Base-by-base conservation (phyloP, 2,888 invertebrate species). In the Panopea generosa region DNA sequence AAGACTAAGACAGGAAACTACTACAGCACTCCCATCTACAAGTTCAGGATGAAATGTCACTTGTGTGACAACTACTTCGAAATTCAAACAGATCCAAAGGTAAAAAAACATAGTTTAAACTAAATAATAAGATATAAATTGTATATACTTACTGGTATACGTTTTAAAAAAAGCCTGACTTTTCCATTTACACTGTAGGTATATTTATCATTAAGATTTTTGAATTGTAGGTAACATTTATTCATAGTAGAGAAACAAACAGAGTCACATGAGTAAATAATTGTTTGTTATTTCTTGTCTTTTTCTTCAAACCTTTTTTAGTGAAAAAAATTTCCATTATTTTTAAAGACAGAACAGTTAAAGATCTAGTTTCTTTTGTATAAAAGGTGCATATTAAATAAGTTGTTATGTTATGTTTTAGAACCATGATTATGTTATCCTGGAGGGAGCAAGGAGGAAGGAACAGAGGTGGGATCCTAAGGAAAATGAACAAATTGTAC, bases 11-110 rank as follows among this genome's bases (percentile, higher is more conserved):
- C 98, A 60, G 99, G 99, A 83, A 99, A 98, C 97, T 99, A 99
- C 92, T 99, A 98, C 90, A 97, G 96, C 1, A 99, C 99, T 0
- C 99, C 99, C 0, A 95, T 99, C 1, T 99, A 98, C 92, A 97
- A 99, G 93, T 99, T 99, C 91, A 95, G 97, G 65, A 99, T 99
- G 99, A 99, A 99, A 91, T 99, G 99, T 91, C 99, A 99, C 92
- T 94, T 99, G 4, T 98, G 99, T 92, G 96, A 98, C 91, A 99
- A 98, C 93, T 96, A 99, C 93, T 97, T 98, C 94, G 97, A 98
- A 92, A 99, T 99, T 77, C 97, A 98, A 93, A 99, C 99, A 16
- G 99, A 99, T 94, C 99, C 99, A 68, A 97, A 95, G 70, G 97
- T 97, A 84, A 72, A 16, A n/a, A n/a, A n/a, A n/a, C n/a, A n/a